Percentiles rank a stretch among this genome's conserved stretches.
Conservation (phyloP, 2,113 vertebrate genomes). For the Sturnus vulgaris region DNA sequence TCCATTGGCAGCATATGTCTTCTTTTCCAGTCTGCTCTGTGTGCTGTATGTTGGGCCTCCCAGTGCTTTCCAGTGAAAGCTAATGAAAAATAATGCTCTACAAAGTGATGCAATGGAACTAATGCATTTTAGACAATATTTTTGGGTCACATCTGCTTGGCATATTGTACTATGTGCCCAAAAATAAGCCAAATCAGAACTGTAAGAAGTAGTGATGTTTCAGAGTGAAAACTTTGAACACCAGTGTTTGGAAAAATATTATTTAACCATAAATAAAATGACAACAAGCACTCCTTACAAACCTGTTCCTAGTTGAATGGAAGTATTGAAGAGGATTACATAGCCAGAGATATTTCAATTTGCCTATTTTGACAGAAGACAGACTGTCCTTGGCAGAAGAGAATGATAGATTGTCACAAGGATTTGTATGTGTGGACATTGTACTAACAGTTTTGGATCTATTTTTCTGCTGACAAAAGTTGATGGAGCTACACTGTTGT, state of each 20-base stretch:
- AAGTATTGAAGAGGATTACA: slow-evolving; percentile 43
- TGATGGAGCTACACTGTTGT: not conserved
- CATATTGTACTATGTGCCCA: not conserved
- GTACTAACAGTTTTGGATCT: not conserved
- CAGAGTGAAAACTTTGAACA: not conserved
- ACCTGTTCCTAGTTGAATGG: slow-evolving; percentile 61
- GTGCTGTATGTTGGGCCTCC: not conserved
- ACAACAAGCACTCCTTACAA: not conserved
- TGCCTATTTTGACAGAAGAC: slow-evolving; percentile 43
- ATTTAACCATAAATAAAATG: not conserved
- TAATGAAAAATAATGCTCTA: not conserved
- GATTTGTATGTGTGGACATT: not conserved
- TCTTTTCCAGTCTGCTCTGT: not conserved
- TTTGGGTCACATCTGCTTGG: not conserved
- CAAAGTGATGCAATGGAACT: not conserved
- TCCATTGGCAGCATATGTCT: not conserved
- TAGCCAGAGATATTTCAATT: slow-evolving; percentile 43
- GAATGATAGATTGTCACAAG: not conserved
- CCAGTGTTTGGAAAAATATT: not conserved
- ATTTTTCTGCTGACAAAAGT: not conserved
- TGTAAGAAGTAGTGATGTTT: not conserved
- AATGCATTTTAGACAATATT: not conserved
- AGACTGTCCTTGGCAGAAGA: not conserved
- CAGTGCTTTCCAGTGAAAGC: not conserved
- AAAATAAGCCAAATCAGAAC: not conserved